These are phyloP conservation scores for Caprella mutica DNA, from an alignment of 2,888 invertebrate genomes.

Conservation along the genomic window DNA sequence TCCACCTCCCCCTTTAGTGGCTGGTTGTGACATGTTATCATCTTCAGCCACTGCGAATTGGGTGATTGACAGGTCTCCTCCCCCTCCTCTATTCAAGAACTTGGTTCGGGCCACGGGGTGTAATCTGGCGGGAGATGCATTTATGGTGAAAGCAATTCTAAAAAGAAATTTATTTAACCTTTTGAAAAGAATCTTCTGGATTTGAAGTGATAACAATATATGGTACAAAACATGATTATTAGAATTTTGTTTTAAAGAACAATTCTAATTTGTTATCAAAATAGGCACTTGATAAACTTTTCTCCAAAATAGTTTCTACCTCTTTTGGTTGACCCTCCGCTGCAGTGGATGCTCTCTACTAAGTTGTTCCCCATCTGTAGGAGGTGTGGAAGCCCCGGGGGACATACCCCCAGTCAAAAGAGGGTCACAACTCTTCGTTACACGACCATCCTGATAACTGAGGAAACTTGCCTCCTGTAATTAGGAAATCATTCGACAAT, in stretches of 20 bases:
- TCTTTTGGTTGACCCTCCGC: slow-evolving; percentile 30
- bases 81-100: slow-evolving; percentile 25
- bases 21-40: slow-evolving; percentile 83
- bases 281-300: no score
- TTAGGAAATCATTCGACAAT: neutral
- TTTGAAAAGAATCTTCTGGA: no score
- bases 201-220: no score
- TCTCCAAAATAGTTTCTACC: slow-evolving; percentile 21
- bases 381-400: slow-evolving; percentile 33
- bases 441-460: slow-evolving; percentile 32
- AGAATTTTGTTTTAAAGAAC: no score
- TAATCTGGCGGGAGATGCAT: slow-evolving; percentile 18
- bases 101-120: slow-evolving; percentile 31
- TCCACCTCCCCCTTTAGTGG: slow-evolving; percentile 76
- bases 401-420: slow-evolving; percentile 24
- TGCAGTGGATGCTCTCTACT: slow-evolving; percentile 28
- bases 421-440: slow-evolving; percentile 17
- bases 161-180: no score
- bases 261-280: no score
- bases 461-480: slow-evolving; percentile 32
- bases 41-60: slow-evolving; percentile 89
- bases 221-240: no score
- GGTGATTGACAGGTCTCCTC: slow-evolving; percentile 42
- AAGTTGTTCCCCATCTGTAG: slow-evolving; percentile 30
- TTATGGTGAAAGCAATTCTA: neutral